Percentiles rank a stretch among this genome's conserved stretches.
Evolutionary conservation across 2,113 vertebrate species (phyloP).

Genomic region (Xenus cinereus): DNA sequence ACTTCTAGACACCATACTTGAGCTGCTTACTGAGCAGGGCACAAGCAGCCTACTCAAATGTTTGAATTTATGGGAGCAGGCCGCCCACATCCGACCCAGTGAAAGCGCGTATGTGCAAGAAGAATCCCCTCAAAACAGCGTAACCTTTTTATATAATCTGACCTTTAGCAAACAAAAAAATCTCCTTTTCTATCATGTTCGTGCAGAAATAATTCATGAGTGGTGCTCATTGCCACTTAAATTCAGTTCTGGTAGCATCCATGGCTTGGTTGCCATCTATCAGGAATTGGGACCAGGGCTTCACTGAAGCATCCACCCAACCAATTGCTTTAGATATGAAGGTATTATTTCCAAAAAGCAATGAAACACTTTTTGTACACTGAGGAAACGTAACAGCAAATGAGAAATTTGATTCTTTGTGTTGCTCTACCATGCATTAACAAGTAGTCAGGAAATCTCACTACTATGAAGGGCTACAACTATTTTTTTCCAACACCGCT

Average conservation of each 20-base stretch:
- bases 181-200: too few species aligned
- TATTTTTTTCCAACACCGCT: background rate
- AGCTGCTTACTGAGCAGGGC: conserved; percentile 5
- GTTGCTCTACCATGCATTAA: background rate
- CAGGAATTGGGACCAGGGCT: background rate
- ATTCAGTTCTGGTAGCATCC: background rate
- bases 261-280: background rate
- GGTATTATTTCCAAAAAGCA: background rate
- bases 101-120: background rate
- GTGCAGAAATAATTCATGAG: background rate
- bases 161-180: background rate
- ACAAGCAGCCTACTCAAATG: background rate
- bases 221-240: background rate
- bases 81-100: background rate
- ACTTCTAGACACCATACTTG: background rate
- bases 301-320: background rate
- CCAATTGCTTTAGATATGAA: background rate
- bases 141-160: background rate
- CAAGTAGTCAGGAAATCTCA: background rate
- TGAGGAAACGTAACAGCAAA: background rate
- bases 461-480: background rate
- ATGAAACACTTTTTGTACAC: background rate
- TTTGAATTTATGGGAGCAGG: background rate
- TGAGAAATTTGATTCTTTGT: background rate
- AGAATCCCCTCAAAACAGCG: background rate